Percentiles rank a stretch among this genome's conserved stretches.
Conservation (phyloP, 2,888 invertebrate species). For the Agrypnus murinus region DNA sequence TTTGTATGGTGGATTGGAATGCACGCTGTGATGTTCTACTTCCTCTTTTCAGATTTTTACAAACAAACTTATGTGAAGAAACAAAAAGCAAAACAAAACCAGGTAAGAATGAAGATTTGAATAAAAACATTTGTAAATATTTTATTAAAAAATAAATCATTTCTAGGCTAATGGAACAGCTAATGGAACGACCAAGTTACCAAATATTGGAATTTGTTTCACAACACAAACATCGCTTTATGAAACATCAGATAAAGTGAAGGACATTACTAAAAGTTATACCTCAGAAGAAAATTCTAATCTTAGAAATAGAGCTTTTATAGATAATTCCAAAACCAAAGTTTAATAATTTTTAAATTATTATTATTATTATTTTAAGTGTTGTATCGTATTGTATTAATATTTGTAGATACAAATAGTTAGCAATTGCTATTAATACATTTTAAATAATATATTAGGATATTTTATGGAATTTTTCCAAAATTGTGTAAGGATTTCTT, state of each 20-base stretch:
- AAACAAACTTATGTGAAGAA: conserved; percentile 81
- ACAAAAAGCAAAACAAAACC: conserved; percentile 38
- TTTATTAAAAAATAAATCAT: too few species aligned
- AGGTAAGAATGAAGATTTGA: too few species aligned
- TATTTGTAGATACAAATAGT: too few species aligned
- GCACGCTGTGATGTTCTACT: conserved; percentile 94
- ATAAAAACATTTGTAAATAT: too few species aligned
- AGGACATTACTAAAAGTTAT: conserved; percentile 72
- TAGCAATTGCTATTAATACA: too few species aligned
- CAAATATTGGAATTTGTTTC: conserved; percentile 66
- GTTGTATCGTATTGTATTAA: too few species aligned
- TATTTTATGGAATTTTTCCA: too few species aligned
- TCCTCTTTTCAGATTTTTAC: conserved; percentile 95
- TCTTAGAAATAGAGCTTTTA: conserved; percentile 72
- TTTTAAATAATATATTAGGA: too few species aligned
- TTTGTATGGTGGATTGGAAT: conserved; percentile 94
- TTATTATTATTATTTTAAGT: too few species aligned
- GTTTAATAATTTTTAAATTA: conserved; percentile 16
- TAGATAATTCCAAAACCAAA: conserved; percentile 63
- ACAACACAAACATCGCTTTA: conserved; percentile 66
- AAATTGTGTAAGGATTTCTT: too few species aligned
- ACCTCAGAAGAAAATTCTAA: conserved; percentile 69
- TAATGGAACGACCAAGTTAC: too few species aligned
- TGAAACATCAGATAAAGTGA: conserved; percentile 68
- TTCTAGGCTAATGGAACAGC: conserved; percentile 51